phyloP scores from a whole-genome alignment of 1,140 invertebrate species.

The Ceratoteleas bidentatus region DNA sequence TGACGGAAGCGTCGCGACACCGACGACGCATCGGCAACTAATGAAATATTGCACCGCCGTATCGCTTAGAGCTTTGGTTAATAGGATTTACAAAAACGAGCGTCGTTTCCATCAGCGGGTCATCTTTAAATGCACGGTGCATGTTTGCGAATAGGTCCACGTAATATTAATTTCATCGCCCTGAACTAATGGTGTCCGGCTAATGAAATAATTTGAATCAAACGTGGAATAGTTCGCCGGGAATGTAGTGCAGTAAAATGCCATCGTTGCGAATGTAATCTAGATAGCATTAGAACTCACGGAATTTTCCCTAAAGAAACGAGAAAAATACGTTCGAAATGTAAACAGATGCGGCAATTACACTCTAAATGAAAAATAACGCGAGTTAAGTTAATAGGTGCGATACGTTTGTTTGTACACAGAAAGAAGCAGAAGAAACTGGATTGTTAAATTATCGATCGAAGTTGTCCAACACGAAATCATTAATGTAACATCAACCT shows the following conservation, averaged over 20 bases:
- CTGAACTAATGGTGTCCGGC: not conserved
- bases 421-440: not conserved
- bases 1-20: slow-evolving; percentile 54
- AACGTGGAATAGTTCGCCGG: not conserved
- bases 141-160: not conserved
- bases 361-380: not conserved
- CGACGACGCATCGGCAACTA: slow-evolving; percentile 60
- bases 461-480: not conserved
- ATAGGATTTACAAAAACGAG: slow-evolving; percentile 21
- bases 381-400: not conserved
- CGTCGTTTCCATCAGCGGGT: slow-evolving; percentile 4
- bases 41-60: slow-evolving; percentile 39
- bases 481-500: not conserved
- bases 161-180: slow-evolving; percentile 7
- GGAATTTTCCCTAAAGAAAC: not conserved
- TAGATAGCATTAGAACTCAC: not conserved
- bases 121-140: not conserved
- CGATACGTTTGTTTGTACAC: not conserved
- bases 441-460: not conserved
- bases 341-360: not conserved
- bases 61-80: slow-evolving; percentile 13
- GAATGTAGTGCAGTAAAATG: not conserved
- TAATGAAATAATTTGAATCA: slow-evolving; percentile 18
- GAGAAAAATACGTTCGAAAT: not conserved
- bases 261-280: not conserved